A percentile compares a stretch with the other conserved stretches of the same genome.
phyloP scores from a whole-genome alignment of 53 echinoderm and acorn worm species.

The Arbacia lixula region DNA sequence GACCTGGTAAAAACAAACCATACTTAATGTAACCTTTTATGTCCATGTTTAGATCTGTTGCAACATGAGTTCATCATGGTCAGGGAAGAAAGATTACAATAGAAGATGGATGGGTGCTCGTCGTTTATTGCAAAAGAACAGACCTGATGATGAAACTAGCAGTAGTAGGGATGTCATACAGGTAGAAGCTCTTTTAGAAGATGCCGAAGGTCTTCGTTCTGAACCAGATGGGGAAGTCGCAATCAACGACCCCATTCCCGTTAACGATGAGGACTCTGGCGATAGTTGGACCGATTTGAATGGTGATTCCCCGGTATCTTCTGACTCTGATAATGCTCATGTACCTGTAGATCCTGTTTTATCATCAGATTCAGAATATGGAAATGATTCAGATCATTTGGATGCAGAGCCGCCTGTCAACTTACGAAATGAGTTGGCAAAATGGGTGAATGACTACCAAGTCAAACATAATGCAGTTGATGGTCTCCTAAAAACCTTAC shows the following conservation, averaged over 20 bases:
- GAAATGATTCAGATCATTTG: slow-evolving; percentile 32
- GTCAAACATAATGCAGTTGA: slow-evolving; percentile 57
- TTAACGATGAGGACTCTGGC: slow-evolving; percentile 52
- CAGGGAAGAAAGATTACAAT: slow-evolving; percentile 45
- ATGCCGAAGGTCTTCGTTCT: slow-evolving; percentile 30
- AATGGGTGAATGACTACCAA: slow-evolving; percentile 58
- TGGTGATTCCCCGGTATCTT: slow-evolving; percentile 45
- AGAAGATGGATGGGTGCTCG: slow-evolving; percentile 53
- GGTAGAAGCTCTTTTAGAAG: slow-evolving; percentile 13
- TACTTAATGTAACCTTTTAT: slow-evolving; percentile 22
- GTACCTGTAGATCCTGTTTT: slow-evolving; percentile 34
- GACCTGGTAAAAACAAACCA: slow-evolving; percentile 20
- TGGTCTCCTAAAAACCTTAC: slow-evolving; percentile 52
- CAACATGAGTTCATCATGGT: slow-evolving; percentile 40
- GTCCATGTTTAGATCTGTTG: slow-evolving; percentile 30
- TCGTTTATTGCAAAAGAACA: slow-evolving; percentile 18
- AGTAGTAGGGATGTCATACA: slow-evolving; percentile 20
- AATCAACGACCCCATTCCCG: slow-evolving; percentile 18
- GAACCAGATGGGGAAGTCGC: slow-evolving; percentile 46
- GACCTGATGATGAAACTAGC: slow-evolving; percentile 28
- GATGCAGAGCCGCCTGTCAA: slow-evolving; percentile 20
- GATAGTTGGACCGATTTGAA: slow-evolving; percentile 43
- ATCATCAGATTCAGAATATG: slow-evolving; percentile 23
- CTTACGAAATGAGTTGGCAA: slow-evolving; percentile 51
- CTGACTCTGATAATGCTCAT: slow-evolving; percentile 45